phyloP scores from a whole-genome alignment of 92 coral and sea anemone genomes.

The Epizoanthus rinbou region DNA sequence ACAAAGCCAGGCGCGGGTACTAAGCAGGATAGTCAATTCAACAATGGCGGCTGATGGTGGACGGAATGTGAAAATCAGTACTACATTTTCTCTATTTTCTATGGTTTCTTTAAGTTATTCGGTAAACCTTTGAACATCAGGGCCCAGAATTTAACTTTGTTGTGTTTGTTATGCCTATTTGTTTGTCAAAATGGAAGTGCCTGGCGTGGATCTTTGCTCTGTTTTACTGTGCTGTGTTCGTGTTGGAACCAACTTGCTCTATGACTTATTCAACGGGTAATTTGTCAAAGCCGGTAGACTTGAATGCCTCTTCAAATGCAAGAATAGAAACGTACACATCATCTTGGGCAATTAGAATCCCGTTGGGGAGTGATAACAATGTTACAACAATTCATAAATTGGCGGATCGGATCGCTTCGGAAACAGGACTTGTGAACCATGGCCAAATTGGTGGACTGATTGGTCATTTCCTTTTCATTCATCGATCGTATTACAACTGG shows the following conservation, averaged over 20 bases:
- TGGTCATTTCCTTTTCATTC: slow-evolving; percentile 89
- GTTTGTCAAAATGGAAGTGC: slow-evolving; percentile 76
- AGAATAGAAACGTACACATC: slow-evolving; percentile 46
- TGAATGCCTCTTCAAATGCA: slow-evolving; percentile 40
- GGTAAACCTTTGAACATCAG: not conserved
- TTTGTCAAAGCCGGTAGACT: slow-evolving; percentile 14
- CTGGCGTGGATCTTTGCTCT: slow-evolving; percentile 40
- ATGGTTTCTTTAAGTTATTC: slow-evolving; percentile 22
- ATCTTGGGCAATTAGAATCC: slow-evolving; percentile 94
- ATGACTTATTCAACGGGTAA: slow-evolving; percentile 31
- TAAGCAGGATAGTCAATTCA: not conserved
- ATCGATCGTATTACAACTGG: slow-evolving; percentile 72
- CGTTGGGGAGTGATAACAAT: slow-evolving; percentile 51
- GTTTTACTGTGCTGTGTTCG: slow-evolving; percentile 50
- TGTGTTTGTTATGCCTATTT: slow-evolving; percentile 77
- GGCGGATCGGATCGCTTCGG: slow-evolving; percentile 82
- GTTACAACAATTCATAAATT: slow-evolving; percentile 50
- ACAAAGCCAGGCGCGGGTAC: slow-evolving; percentile 85
- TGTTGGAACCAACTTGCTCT: slow-evolving; percentile 13
- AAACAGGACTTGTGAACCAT: slow-evolving; percentile 83
- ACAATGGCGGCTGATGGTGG: slow-evolving; percentile 72
- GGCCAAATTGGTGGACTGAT: slow-evolving; percentile 94
- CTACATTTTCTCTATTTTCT: slow-evolving; percentile 30
- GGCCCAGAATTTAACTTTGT: slow-evolving; percentile 13
- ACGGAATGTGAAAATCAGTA: slow-evolving; percentile 19